phyloP scores from a whole-genome alignment of 1,140 invertebrate genomes.

The Drosophila aff. region DNA sequence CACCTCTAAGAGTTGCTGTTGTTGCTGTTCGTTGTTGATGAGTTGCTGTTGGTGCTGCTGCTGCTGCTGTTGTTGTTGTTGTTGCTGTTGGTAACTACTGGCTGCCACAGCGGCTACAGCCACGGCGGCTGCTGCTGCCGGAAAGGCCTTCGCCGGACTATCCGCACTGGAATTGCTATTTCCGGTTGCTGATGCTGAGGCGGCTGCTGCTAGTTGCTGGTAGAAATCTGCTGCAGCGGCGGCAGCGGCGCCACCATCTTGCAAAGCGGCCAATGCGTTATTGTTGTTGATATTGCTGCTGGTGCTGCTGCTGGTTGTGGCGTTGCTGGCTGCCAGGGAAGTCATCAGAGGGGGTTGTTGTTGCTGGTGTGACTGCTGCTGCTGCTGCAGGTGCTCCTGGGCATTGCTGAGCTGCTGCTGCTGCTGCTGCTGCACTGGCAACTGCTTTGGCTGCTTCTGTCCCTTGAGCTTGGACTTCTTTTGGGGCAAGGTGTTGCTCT shows the following conservation, averaged over 20 bases:
- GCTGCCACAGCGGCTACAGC: constrained; percentile 67
- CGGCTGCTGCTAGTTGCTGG: constrained; percentile 73
- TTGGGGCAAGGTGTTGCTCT: constrained; percentile 73
- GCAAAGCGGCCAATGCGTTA: constrained; percentile 69
- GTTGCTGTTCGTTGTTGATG: constrained; percentile 80
- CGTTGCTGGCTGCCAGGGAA: constrained; percentile 67
- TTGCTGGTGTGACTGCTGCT: constrained; percentile 11
- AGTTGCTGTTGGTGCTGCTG: constrained; percentile 65
- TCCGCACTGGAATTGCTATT: constrained; percentile 22
- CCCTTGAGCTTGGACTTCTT: constrained; percentile 81
- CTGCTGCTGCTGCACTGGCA: constrained; percentile 52
- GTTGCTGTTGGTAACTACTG: constrained; percentile 68
- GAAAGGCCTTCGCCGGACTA: constrained; percentile 44
- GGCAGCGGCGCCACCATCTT: constrained; percentile 72
- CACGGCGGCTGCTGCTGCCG: constrained; percentile 70
- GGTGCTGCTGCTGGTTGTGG: constrained; percentile 41
- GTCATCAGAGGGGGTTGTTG: constrained; percentile 69
- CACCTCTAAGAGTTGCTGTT: constrained; percentile 81
- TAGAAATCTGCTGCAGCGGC: constrained; percentile 73
- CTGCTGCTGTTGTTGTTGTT: constrained; percentile 55
- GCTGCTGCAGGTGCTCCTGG: constrained; percentile 14
- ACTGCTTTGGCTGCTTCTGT: constrained; percentile 80
- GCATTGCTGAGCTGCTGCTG: constrained; percentile 36
- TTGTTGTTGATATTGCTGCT: constrained; percentile 57
- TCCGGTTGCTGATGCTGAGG: constrained; percentile 28